phyloP scores from a whole-genome alignment of 1,140 invertebrate species.

The Propsilocerus akamusi region DNA sequence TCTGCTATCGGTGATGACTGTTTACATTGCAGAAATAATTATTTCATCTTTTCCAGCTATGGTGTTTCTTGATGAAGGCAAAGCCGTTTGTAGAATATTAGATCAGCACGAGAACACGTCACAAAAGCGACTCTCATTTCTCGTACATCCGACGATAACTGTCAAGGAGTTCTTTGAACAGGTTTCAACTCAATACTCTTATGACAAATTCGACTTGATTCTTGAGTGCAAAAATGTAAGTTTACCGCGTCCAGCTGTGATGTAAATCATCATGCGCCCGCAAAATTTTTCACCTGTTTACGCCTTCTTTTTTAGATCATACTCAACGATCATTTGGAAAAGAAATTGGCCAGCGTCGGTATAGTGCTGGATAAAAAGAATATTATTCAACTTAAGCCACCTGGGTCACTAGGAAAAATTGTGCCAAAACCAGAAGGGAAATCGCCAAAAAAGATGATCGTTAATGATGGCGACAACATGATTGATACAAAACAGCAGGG shows the following conservation, averaged over 20 bases:
- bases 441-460: conserved; percentile 7
- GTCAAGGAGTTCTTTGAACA: not conserved
- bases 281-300: too few relatives aligned
- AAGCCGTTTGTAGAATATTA: not conserved
- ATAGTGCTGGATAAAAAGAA: conserved; percentile 19
- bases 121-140: not conserved
- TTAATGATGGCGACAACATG: conserved; percentile 12
- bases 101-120: not conserved
- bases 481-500: conserved; percentile 5
- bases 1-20: too few relatives aligned
- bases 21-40: too few relatives aligned
- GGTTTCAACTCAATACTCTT: conserved; percentile 1
- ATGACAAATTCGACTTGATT: conserved; percentile 1
- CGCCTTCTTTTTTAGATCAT: conserved; percentile 18
- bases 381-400: conserved; percentile 18
- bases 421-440: not conserved
- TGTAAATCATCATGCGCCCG: too few relatives aligned
- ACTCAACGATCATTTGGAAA: conserved; percentile 22
- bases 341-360: conserved; percentile 25
- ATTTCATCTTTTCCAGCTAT: not conserved
- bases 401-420: conserved; percentile 6
- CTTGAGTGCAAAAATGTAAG: conserved; percentile 3
- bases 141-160: not conserved
- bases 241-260: not conserved
- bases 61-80: not conserved